phyloP scores from a whole-genome alignment of 2,113 vertebrate species.

The Halichoerus grypus region DNA sequence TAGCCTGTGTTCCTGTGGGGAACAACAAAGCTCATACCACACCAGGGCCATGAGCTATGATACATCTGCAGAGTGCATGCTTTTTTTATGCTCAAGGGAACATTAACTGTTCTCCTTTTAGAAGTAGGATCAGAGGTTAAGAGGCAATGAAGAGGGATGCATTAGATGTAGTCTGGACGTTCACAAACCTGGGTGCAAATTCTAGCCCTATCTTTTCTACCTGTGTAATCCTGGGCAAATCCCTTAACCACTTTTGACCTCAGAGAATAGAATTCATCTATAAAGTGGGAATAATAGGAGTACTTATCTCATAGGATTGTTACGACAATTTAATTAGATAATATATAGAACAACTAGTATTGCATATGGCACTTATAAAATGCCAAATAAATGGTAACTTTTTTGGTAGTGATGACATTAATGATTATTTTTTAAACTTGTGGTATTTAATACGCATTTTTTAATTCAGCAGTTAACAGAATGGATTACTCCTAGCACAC shows the following conservation, averaged over 20 bases:
- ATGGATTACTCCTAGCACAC: background rate
- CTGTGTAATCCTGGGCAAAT: conserved; percentile 6
- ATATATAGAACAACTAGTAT: conserved; percentile 4
- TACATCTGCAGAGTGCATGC: background rate
- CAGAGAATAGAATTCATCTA: conserved; percentile 43
- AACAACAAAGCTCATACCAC: conserved; percentile 21
- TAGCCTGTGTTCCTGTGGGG: background rate
- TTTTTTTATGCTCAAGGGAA: background rate
- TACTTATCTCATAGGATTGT: background rate
- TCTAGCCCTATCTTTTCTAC: conserved; percentile 28
- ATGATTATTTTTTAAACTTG: conserved; percentile 28
- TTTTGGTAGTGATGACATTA: conserved; percentile 15
- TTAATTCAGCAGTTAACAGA: conserved; percentile 46
- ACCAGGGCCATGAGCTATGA: background rate
- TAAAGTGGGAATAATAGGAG: conserved; percentile 5
- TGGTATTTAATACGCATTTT: conserved; percentile 38
- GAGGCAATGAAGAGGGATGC: background rate
- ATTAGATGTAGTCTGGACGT: background rate
- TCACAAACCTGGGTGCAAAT: conserved; percentile 7
- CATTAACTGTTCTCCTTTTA: background rate
- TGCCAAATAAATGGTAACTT: conserved; percentile 8
- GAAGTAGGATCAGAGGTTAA: conserved; percentile 22
- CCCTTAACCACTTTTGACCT: conserved; percentile 31
- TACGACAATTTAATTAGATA: conserved; percentile 45
- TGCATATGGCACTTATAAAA: background rate